Conservation (phyloP, 2,797 vertebrate genomes). For the Lagorchestes hirsutus region DNA sequence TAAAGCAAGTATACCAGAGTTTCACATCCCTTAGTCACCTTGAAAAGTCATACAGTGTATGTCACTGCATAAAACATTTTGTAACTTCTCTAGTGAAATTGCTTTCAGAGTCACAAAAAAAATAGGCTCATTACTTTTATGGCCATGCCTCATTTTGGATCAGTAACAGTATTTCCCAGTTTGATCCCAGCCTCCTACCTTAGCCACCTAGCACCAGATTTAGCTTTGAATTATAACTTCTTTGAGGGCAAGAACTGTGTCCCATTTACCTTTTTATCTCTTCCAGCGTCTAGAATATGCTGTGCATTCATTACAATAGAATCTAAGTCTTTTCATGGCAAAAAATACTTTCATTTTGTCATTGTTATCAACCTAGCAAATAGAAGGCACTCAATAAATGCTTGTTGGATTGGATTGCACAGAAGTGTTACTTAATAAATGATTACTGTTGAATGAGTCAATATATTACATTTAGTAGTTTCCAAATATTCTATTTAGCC, state of each 20-base stretch:
- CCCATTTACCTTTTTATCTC: not conserved
- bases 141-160: not conserved
- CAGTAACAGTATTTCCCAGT: not conserved
- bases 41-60: not conserved
- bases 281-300: not conserved
- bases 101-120: not conserved
- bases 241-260: not conserved
- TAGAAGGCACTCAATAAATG: not conserved
- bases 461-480: not conserved
- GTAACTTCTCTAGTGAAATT: not conserved
- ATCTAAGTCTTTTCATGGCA: not conserved
- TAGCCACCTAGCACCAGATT: not conserved
- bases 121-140: not conserved
- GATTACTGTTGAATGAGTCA: not conserved
- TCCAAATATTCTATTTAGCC: conserved; percentile 38
- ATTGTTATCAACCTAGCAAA: not conserved
- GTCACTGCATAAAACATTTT: not conserved
- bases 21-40: not conserved
- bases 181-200: not conserved
- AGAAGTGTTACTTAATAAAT: not conserved
- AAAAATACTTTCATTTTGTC: not conserved
- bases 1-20: not conserved
- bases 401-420: not conserved
- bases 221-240: not conserved
- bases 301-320: not conserved